These are phyloP conservation scores for Lingula anatina DNA, from an alignment of 2,888 invertebrate species.

Conservation along the genomic window DNA sequence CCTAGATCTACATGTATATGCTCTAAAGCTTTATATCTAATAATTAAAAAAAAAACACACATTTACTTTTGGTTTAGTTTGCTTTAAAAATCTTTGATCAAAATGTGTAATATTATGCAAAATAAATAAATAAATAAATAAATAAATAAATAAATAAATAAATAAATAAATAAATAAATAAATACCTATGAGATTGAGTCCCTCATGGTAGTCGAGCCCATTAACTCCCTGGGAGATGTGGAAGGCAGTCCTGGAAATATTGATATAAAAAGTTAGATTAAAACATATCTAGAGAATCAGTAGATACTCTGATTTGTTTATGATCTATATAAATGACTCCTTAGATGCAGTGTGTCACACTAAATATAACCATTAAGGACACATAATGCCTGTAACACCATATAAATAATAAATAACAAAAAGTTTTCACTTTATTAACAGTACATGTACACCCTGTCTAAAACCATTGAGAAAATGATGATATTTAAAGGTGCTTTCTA, in stretches of 20 bases:
- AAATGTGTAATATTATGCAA: no score
- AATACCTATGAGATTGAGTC: slow-evolving; percentile 49
- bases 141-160: no score
- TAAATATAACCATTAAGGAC: background rate
- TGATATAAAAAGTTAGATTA: background rate
- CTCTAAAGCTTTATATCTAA: no score
- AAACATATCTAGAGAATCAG: background rate
- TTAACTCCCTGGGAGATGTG: slow-evolving; percentile 50
- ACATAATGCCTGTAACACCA: background rate
- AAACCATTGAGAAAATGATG: no score
- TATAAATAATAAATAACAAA: background rate
- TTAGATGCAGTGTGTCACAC: no score
- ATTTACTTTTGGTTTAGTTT: no score
- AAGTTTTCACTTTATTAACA: background rate
- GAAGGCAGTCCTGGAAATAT: slow-evolving; percentile 38
- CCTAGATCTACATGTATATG: no score
- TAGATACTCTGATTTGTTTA: background rate
- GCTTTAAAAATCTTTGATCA: no score
- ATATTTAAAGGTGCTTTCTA: no score
- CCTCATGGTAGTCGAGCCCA: slow-evolving; percentile 47
- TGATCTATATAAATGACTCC: background rate
- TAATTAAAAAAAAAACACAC: no score
- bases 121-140: slow-evolving; percentile 1
- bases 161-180: background rate
- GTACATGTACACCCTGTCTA: background rate